A percentile compares a stretch with the other conserved stretches of the same genome.
Evolutionary conservation across 2,888 invertebrate genomes (phyloP).

Genomic region (Phengaris arion): DNA sequence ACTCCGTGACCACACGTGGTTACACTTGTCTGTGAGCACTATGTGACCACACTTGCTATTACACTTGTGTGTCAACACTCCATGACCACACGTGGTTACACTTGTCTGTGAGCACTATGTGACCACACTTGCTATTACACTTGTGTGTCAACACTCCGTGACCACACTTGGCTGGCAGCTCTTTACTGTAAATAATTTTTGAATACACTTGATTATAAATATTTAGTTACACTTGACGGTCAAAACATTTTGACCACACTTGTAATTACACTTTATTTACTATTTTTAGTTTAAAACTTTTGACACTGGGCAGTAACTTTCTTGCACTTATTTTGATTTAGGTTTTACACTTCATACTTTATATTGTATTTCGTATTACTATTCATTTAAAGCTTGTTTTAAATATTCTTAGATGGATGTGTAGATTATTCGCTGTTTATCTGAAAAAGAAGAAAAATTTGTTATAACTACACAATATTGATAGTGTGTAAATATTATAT

Average conservation of each 20-base stretch:
- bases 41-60: no score
- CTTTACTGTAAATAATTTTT: not conserved
- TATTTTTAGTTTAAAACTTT: not conserved
- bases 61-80: not conserved
- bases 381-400: not conserved
- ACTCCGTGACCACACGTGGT: not conserved
- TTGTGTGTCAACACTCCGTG: no score
- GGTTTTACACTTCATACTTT: not conserved
- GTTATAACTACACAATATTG: not conserved
- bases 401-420: not conserved
- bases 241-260: not conserved
- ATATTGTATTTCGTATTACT: not conserved
- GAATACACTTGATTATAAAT: not conserved
- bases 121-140: not conserved
- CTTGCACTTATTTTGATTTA: not conserved
- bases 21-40: no score
- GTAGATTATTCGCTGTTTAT: not conserved
- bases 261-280: not conserved
- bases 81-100: not conserved
- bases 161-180: not conserved
- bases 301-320: not conserved
- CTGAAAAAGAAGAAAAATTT: not conserved
- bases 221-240: not conserved
- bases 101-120: not conserved
- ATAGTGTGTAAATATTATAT: no score